Evolutionary conservation across 2,888 invertebrate species (phyloP).

Genomic region (Drosophila mimica): DNA sequence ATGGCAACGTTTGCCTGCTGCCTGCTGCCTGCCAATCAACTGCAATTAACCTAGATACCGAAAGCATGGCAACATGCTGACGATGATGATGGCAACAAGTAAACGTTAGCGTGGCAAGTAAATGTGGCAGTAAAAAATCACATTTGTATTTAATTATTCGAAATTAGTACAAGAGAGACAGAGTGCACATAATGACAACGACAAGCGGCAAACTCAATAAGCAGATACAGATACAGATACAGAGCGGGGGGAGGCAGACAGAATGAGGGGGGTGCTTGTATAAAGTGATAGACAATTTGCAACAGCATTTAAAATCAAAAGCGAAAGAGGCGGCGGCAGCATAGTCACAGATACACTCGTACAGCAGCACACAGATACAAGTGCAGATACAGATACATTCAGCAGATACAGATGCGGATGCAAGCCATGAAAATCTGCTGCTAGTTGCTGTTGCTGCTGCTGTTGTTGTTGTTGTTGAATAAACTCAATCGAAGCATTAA

Average conservation of each 20-base stretch:
- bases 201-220: slow-evolving; percentile 12
- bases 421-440: slow-evolving; percentile 41
- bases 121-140: slow-evolving; percentile 58
- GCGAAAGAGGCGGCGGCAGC: slow-evolving; percentile 7
- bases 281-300: slow-evolving; percentile 30
- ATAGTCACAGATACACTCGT: not conserved
- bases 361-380: slow-evolving; percentile 1
- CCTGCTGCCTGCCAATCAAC: slow-evolving; percentile 51
- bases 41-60: slow-evolving; percentile 67
- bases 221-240: not conserved
- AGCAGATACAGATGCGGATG: slow-evolving; percentile 9
- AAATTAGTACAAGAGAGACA: slow-evolving; percentile 57
- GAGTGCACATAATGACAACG: slow-evolving; percentile 38
- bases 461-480: slow-evolving; percentile 56
- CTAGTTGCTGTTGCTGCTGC: slow-evolving; percentile 19
- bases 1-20: slow-evolving; percentile 45
- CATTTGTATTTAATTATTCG: slow-evolving; percentile 68
- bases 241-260: not conserved
- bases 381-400: slow-evolving; percentile 5
- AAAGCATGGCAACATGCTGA: slow-evolving; percentile 12
- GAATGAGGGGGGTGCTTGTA: not conserved
- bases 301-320: slow-evolving; percentile 40
- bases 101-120: slow-evolving; percentile 23
- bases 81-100: slow-evolving; percentile 53
- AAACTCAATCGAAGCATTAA: slow-evolving; percentile 77